Percentiles rank a stretch among this genome's conserved stretches.
phyloP scores from a whole-genome alignment of 2,888 invertebrate species.

The Rhorus exstirpatorius region DNA sequence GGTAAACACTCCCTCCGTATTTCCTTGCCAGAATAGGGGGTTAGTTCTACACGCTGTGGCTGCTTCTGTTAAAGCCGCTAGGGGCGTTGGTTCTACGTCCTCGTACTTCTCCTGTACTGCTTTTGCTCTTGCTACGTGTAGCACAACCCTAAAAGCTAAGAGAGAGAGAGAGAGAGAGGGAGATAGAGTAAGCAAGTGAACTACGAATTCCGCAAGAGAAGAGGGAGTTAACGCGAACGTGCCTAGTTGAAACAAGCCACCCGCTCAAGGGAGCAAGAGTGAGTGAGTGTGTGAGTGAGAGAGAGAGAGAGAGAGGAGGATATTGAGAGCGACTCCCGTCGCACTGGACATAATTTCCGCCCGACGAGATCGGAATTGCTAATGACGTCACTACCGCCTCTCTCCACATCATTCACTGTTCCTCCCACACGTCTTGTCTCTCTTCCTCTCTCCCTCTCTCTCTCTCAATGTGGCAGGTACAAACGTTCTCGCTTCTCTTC shows the following conservation, averaged over 20 bases:
- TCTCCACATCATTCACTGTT: slow-evolving; percentile 83
- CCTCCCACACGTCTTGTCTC: slow-evolving; percentile 66
- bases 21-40: slow-evolving; percentile 55
- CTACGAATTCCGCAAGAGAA: slow-evolving; percentile 67
- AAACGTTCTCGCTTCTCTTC: slow-evolving; percentile 51
- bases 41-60: slow-evolving; percentile 27
- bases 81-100: slow-evolving; percentile 47
- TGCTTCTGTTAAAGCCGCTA: slow-evolving; percentile 36
- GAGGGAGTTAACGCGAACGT: slow-evolving; percentile 67
- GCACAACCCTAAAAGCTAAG: slow-evolving; percentile 25
- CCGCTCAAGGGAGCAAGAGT: slow-evolving; percentile 70
- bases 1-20: slow-evolving; percentile 54
- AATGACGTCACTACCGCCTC: slow-evolving; percentile 85
- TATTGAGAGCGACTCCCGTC: slow-evolving; percentile 85
- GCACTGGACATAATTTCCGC: slow-evolving; percentile 86
- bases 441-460: slow-evolving; percentile 42
- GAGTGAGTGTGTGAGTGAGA: slow-evolving; percentile 62
- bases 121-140: background rate
- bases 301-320: slow-evolving; percentile 76
- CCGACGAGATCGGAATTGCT: slow-evolving; percentile 86
- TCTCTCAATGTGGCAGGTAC: slow-evolving; percentile 10
- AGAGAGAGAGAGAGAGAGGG: slow-evolving; percentile 24
- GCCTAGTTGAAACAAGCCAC: slow-evolving; percentile 62
- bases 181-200: slow-evolving; percentile 35
- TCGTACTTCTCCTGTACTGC: slow-evolving; percentile 5